Base-by-base conservation (phyloP, 2,113 vertebrate species). In the Ginglymostoma cirratum region DNA sequence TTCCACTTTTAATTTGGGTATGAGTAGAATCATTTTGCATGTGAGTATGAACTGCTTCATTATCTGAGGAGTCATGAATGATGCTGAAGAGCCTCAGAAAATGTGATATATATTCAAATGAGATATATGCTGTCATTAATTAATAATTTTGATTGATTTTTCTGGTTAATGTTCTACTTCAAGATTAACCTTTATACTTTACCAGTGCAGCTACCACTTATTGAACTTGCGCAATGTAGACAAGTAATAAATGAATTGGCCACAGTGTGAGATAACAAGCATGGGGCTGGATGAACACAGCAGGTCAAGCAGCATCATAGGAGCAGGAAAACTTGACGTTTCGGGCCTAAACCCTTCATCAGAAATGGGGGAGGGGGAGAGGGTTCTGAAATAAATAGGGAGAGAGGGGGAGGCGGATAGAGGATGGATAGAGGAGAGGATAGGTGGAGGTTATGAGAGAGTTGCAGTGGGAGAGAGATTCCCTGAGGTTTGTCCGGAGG, bases 171-270 rank as follows among this genome's bases (percentile, higher is more conserved):
- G 69, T 45, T 95, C 21, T 30, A 76, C 69, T 48, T 52, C 67
- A 52, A 69, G 94, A 95, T 95, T 95, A 95, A 95, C 94, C 94
- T 95, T 95, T 95, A 95, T 65, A 76, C 94, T 95, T 72, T 95
- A 66, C 42, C n/a, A 70, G 48, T 72, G 67, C 94, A 72, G 38
- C 34, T 45, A 7, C n/a, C 65, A 23, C 38, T 94, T 42, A 69
- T 7, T 94, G 38, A 94, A 94, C 87, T 61, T 90, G 87, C 5
- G 27, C 52, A 38, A 42, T 92, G 15, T 38, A 38, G 89, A 38
- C 12, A 92, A 66, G 34, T 90, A 55, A 90, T n/a, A 92, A 65
- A 92, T 89, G 30, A 55, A 55, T 65, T 65, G 27, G 15, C 30
- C 24, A 65, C 52, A 17, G 12, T 61, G 87, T 55, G 86, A 89